Conservation (phyloP, 2,888 invertebrate genomes). For the Sinopyrophorus schimmeli region DNA sequence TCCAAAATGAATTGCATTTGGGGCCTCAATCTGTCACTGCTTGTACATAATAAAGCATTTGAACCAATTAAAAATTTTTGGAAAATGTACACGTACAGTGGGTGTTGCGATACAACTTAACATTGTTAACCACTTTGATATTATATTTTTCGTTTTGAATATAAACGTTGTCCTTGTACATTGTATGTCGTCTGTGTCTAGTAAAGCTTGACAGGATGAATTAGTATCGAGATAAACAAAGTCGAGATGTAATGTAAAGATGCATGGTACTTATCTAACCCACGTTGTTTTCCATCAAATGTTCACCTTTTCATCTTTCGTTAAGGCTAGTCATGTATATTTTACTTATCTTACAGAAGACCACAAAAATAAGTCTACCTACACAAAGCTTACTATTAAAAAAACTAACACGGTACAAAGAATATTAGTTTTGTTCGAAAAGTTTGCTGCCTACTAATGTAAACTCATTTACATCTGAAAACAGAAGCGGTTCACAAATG, state of each 20-base stretch:
- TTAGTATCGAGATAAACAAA: conserved; percentile 52
- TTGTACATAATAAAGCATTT: too few relatives aligned
- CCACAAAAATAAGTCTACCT: too few relatives aligned
- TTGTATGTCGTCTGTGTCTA: conserved; percentile 51
- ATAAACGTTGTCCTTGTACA: conserved; percentile 48
- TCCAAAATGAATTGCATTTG: too few relatives aligned
- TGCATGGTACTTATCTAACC: conserved; percentile 55
- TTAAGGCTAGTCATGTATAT: too few relatives aligned
- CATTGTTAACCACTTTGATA: conserved; percentile 51
- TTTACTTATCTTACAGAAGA: too few relatives aligned
- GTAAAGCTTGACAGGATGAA: conserved; percentile 51
- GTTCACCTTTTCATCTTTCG: conserved; percentile 35
- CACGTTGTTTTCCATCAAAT: conserved; percentile 52
- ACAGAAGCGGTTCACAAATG: conserved; percentile 52
- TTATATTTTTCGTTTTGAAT: conserved; percentile 49
- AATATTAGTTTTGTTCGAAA: conserved; percentile 1
- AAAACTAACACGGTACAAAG: too few relatives aligned
- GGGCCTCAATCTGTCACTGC: too few relatives aligned
- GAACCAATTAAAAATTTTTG: conserved; percentile 35
- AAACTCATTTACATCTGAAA: conserved; percentile 28
- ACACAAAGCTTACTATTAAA: too few relatives aligned
- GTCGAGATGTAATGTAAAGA: conserved; percentile 54
- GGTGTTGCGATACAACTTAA: conserved; percentile 50
- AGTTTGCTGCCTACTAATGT: not conserved
- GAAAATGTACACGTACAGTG: conserved; percentile 43